Evolutionary conservation across 2,888 invertebrate species (phyloP).

Genomic region (Eupithecia vulgata): DNA sequence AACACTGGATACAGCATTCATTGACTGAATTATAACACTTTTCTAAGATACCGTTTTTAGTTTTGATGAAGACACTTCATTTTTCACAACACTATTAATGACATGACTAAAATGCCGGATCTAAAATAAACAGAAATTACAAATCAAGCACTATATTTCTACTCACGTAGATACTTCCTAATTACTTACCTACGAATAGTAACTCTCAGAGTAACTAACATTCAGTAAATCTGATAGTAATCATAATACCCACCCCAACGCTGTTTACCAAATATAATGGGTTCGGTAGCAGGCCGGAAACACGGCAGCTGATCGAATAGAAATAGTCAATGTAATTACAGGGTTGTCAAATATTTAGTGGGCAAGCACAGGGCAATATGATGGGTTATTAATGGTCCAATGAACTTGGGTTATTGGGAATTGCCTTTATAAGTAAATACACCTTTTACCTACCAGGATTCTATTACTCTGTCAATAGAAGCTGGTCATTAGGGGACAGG

Average conservation of each 20-base stretch:
- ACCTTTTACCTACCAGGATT: not conserved
- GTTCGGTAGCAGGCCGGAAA: conserved; percentile 46
- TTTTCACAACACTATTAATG: not conserved
- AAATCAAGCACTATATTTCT: not conserved
- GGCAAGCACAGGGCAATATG: conserved; percentile 21
- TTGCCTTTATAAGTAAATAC: not conserved
- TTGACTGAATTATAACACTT: not conserved
- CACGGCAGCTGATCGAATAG: conserved; percentile 48
- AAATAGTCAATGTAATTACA: conserved; percentile 47
- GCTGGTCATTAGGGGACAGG: not conserved
- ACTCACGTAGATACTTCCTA: not conserved
- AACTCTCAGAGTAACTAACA: not conserved
- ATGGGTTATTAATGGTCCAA: conserved; percentile 23
- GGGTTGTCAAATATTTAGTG: conserved; percentile 33
- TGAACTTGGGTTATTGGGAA: conserved; percentile 34
- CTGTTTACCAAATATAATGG: conserved; percentile 50
- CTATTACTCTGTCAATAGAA: not conserved
- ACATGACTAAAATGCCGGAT: too few species aligned
- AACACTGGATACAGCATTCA: not conserved
- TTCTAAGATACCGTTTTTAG: not conserved
- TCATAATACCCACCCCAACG: conserved; percentile 19
- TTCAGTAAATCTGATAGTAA: conserved; percentile 7
- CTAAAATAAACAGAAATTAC: too few species aligned
- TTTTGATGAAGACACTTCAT: not conserved
- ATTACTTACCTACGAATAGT: not conserved